Evolutionary conservation across 2,113 vertebrate species (phyloP), one percentile per base, ranked within the genome.

Genomic region (Pseudorasbora parva): DNA sequence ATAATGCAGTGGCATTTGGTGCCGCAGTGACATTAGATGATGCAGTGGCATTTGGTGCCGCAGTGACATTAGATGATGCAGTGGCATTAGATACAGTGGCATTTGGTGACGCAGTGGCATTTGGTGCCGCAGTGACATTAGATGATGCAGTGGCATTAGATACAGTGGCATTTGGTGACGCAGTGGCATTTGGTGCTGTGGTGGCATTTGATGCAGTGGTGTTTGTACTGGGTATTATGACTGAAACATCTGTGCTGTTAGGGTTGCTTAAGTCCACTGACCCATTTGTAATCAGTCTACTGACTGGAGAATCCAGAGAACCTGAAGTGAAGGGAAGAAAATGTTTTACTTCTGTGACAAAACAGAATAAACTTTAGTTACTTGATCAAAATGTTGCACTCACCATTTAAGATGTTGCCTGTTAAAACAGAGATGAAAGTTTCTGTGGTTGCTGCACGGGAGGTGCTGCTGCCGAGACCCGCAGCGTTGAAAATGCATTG

Each of bases 401-500:
- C 86, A 92, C 92, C 3, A 23, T 0, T 1, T 27, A 86, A 30
- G 41, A 30, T 72, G 0, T 41, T 0, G 84, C 89, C 91, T 0
- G 2, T 84, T 17, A 41, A 2, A 23, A 91, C 0, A 4, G 10
- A 0, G 0, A 88, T 0, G 1, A 73, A 0, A 0, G 64, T 0
- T 2, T 0, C 66, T 27, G 68, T 0, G 1, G 21, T 2, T 23
- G 2, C 19, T 14, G 45, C 7, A 8, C 76, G 5, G 57, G 59
- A 72, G 0, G 11, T 1, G 1, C 0, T 0, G 9, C 5, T 0
- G 0, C 1, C 0, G 1, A 85, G 77, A 4, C 88, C 14, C 0
- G 84, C 81, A 54, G 88, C 91, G 8, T 4, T 2, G 79, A 93
- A 93, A 3, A 78, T 73, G 10, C 92, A 93, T 84, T 91, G 87